Conservation (phyloP, 1,140 invertebrate species). For the Zaprionus camerounensis region DNA sequence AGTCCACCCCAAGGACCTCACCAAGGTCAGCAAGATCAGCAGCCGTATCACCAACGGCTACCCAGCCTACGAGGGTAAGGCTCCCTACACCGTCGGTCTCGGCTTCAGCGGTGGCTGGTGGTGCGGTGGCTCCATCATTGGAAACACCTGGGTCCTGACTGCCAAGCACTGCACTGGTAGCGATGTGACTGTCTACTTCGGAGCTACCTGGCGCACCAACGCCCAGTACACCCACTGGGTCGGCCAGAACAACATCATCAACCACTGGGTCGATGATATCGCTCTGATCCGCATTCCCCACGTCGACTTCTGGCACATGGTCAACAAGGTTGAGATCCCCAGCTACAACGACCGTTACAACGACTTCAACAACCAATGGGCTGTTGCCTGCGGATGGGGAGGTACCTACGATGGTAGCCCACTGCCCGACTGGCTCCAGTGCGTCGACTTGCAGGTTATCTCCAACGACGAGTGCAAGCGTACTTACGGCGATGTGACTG, state of each 20-base stretch:
- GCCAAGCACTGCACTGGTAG: slow-evolving; percentile 56
- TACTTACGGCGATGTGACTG: slow-evolving; percentile 33
- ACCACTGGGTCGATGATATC: slow-evolving; percentile 60
- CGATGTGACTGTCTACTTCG: slow-evolving; percentile 64
- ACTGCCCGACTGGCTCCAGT: slow-evolving; percentile 57
- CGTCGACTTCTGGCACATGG: slow-evolving; percentile 59
- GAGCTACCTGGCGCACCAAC: slow-evolving; percentile 64
- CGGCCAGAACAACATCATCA: slow-evolving; percentile 23
- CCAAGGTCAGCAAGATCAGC: slow-evolving; percentile 35
- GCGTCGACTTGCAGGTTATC: slow-evolving; percentile 55
- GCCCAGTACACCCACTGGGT: slow-evolving; percentile 54
- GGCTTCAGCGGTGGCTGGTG: slow-evolving; percentile 73
- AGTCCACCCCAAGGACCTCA: slow-evolving; percentile 23
- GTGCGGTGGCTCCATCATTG: slow-evolving; percentile 87
- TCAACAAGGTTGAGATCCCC: slow-evolving; percentile 60
- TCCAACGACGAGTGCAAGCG: slow-evolving; percentile 9
- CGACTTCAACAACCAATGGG: slow-evolving; percentile 43
- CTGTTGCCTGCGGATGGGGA: slow-evolving; percentile 66
- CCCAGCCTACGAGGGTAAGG: slow-evolving; percentile 32
- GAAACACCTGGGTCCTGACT: slow-evolving; percentile 72
- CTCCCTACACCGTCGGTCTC: slow-evolving; percentile 57
- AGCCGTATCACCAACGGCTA: slow-evolving; percentile 57
- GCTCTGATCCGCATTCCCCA: slow-evolving; percentile 57
- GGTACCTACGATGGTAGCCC: slow-evolving; percentile 39
- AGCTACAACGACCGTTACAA: slow-evolving; percentile 54